phyloP scores from a whole-genome alignment of 2,888 invertebrate species.

The Ptychoptera albimana region DNA sequence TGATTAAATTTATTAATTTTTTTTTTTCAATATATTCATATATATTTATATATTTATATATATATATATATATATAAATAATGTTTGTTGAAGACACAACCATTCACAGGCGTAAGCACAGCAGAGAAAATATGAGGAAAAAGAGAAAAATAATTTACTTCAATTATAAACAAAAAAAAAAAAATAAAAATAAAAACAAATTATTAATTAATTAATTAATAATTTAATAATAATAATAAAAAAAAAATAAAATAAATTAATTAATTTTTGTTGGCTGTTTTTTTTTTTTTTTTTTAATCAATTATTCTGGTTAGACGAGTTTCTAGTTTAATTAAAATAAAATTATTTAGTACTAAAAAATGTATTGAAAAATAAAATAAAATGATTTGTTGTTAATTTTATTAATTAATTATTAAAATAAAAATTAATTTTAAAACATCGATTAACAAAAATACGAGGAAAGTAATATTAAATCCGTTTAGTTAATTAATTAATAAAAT shows the following conservation, averaged over 20 bases:
- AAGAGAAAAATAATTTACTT: slow-evolving; percentile 49
- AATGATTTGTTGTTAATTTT: too few species aligned
- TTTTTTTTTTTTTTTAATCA: background rate
- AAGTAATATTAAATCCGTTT: too few species aligned
- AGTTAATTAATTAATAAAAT: too few species aligned
- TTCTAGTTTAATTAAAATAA: too few species aligned
- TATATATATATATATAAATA: slow-evolving; percentile 19
- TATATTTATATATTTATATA: slow-evolving; percentile 5
- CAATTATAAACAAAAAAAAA: slow-evolving; percentile 34
- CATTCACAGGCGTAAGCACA: slow-evolving; percentile 71
- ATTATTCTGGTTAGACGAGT: background rate
- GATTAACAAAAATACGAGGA: too few species aligned
- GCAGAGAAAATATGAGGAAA: slow-evolving; percentile 58
- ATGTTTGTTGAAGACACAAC: slow-evolving; percentile 54
- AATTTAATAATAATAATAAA: background rate
- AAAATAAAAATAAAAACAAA: slow-evolving; percentile 23
- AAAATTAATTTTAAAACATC: too few species aligned
- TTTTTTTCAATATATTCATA: slow-evolving; percentile 8
- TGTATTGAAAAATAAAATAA: too few species aligned
- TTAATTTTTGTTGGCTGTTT: background rate
- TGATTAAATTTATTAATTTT: slow-evolving; percentile 6
- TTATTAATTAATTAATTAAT: background rate
- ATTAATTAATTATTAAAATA: too few species aligned
- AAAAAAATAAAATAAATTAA: slow-evolving; percentile 1
- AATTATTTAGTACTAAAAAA: too few species aligned